These are phyloP conservation scores for Ryuthela nishihirai DNA, from an alignment of 2,888 invertebrate genomes.

Conservation along the genomic window DNA sequence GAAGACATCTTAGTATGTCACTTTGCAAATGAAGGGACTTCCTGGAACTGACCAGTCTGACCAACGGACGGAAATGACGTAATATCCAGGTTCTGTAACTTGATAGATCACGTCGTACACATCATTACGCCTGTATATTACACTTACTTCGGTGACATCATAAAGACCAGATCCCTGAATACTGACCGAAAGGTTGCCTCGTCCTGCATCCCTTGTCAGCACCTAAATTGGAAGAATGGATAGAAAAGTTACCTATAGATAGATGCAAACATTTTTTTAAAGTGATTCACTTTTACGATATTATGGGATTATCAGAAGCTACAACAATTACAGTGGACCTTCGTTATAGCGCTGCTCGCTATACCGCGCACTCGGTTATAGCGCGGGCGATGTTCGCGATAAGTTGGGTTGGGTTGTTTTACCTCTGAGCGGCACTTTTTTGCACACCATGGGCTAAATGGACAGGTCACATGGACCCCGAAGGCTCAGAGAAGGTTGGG, in stretches of 20 bases:
- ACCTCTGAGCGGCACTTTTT: no score
- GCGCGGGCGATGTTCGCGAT: no score
- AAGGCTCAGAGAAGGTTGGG: no score
- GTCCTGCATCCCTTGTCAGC: slow-evolving; percentile 43
- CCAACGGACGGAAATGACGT: slow-evolving; percentile 48
- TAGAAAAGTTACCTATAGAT: background rate
- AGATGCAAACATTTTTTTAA: no score
- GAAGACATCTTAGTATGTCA: slow-evolving; percentile 25
- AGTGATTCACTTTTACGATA: no score
- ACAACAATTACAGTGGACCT: no score
- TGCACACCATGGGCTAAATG: no score
- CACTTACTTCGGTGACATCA: slow-evolving; percentile 46
- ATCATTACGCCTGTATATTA: slow-evolving; percentile 48
- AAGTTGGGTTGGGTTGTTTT: no score
- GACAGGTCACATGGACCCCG: no score
- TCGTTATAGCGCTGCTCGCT: no score
- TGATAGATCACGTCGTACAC: slow-evolving; percentile 48
- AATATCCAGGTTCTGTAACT: slow-evolving; percentile 48
- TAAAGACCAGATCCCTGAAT: slow-evolving; percentile 46
- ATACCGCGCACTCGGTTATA: no score
- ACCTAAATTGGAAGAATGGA: slow-evolving; percentile 45
- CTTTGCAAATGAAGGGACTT: slow-evolving; percentile 45
- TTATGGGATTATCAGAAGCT: no score
- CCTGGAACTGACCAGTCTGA: slow-evolving; percentile 44
- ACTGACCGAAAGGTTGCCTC: slow-evolving; percentile 46